Percentiles rank a stretch among this genome's conserved stretches.
Conservation (phyloP, 1,140 invertebrate genomes). For the Drosophila arizonae region DNA sequence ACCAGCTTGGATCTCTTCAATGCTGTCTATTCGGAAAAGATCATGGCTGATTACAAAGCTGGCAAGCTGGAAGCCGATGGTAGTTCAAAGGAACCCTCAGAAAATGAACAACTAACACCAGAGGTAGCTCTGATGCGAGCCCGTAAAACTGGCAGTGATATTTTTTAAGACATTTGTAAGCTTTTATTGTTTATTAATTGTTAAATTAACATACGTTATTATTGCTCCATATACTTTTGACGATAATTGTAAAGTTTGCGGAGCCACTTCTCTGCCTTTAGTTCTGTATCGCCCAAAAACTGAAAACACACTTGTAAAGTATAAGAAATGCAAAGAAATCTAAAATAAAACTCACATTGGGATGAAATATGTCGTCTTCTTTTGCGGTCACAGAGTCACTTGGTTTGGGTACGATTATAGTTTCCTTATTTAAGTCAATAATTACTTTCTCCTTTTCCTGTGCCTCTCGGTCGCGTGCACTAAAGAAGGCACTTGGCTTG, state of each 20-base stretch:
- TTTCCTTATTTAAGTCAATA: slow-evolving; percentile 74
- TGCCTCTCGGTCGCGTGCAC: slow-evolving; percentile 57
- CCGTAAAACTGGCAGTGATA: slow-evolving; percentile 89
- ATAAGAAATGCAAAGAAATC: slow-evolving; percentile 7
- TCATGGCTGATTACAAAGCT: slow-evolving; percentile 89
- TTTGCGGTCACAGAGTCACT: slow-evolving; percentile 36
- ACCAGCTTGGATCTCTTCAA: slow-evolving; percentile 93
- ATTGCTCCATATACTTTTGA: slow-evolving; percentile 73
- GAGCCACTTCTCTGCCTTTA: slow-evolving; percentile 76
- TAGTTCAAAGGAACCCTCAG: slow-evolving; percentile 87
- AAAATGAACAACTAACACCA: slow-evolving; percentile 88
- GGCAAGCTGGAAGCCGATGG: slow-evolving; percentile 88
- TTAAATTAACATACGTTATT: slow-evolving; percentile 43
- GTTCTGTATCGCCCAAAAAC: slow-evolving; percentile 71
- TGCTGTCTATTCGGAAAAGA: slow-evolving; percentile 91
- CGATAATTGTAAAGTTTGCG: slow-evolving; percentile 76
- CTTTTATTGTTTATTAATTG: slow-evolving; percentile 44
- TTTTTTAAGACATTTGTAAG: slow-evolving; percentile 84
- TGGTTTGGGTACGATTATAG: slow-evolving; percentile 58
- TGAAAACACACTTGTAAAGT: slow-evolving; percentile 31
- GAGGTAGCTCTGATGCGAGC: slow-evolving; percentile 88
- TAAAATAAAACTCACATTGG: slow-evolving; percentile 47
- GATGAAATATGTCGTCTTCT: slow-evolving; percentile 69
- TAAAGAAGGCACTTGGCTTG: slow-evolving; percentile 65
- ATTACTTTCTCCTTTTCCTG: slow-evolving; percentile 65